These are phyloP conservation scores for Contarinia nasturtii DNA, from an alignment of 1,140 invertebrate genomes.

Conservation along the genomic window DNA sequence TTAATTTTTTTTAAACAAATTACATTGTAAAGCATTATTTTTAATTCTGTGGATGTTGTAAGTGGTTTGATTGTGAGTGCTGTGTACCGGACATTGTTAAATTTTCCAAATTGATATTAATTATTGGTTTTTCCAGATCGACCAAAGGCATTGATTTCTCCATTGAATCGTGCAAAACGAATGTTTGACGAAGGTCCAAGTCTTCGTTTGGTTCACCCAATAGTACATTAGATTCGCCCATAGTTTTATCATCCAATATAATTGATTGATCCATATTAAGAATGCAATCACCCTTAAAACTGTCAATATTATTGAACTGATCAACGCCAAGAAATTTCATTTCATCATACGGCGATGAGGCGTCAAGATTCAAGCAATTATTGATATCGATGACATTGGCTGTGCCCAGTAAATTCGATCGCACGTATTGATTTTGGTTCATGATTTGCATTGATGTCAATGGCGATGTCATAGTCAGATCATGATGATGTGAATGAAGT, in stretches of 20 bases:
- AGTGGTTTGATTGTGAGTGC: too few species aligned
- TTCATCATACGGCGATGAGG: constrained; percentile 19
- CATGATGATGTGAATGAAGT: constrained; percentile 2
- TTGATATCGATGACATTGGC: neutral
- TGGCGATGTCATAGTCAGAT: neutral
- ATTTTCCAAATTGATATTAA: constrained; percentile 16
- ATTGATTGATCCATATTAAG: constrained; percentile 18
- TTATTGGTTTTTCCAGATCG: constrained; percentile 17
- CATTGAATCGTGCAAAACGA: constrained; percentile 2
- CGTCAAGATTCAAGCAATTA: constrained; percentile 8
- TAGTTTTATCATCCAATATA: constrained; percentile 5
- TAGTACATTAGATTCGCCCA: neutral
- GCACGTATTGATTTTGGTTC: too few species aligned
- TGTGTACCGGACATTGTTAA: constrained; percentile 6
- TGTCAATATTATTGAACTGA: constrained; percentile 21
- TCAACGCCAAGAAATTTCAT: constrained; percentile 23
- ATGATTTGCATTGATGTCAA: too few species aligned
- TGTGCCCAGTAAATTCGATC: constrained; percentile 5
- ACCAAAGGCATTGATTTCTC: constrained; percentile 10
- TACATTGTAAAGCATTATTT: too few species aligned
- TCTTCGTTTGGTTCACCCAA: constrained; percentile 7
- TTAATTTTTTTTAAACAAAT: too few species aligned
- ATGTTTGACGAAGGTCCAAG: constrained; percentile 8
- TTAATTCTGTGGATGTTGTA: too few species aligned
- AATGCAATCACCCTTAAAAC: constrained; percentile 22